Base-by-base conservation (phyloP, 2,797 vertebrate species). In the Coreius guichenoti region DNA sequence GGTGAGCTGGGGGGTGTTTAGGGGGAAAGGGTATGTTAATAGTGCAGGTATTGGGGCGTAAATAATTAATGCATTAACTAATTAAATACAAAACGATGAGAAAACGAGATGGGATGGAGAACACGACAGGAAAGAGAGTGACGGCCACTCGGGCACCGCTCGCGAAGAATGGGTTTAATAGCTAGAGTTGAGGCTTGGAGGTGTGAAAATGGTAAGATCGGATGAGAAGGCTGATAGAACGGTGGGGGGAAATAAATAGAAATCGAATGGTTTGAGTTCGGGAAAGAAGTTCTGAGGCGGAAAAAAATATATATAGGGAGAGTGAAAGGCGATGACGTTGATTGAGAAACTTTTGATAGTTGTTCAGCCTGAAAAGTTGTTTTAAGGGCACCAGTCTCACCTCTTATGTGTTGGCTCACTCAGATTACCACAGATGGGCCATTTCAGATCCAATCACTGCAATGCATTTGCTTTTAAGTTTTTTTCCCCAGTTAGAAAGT, bases 311-410 rank as follows among this genome's bases (percentile, higher is more conserved):
- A 93, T 90, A 92, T 89, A 84, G 87, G 70, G 73, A 88, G 74
- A 88, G 91, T 80, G 93, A 93, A 92, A 93, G 90, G 93, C 91
- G 88, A 93, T 92, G 92, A 94, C 93, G 93, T 91, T 95, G 94
- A 95, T 94, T 92, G 93, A 95, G 94, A 95, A 95, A 96, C 94
- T 95, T 95, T 95, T 95, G 93, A 95, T 95, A 93, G 94, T 93
- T 93, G 92, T 93, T 93, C 94, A 90, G 92, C 92, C 92, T 93
- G 94, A 92, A 95, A 95, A 95, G 94, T 95, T 95, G 92, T 91
- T 91, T 85, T 90, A 90, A 90, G 90, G 85, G 74, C 75, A 70
- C 63, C 61, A 21, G 56, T 65, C 56, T 69, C 21, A 19, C 67
- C 80, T 81, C 81, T 84, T 86, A 67, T 85, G 69, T 63, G 77